These are phyloP conservation scores for Chionodraco myersi DNA, from an alignment of 2,113 vertebrate genomes.

Conservation along the genomic window DNA sequence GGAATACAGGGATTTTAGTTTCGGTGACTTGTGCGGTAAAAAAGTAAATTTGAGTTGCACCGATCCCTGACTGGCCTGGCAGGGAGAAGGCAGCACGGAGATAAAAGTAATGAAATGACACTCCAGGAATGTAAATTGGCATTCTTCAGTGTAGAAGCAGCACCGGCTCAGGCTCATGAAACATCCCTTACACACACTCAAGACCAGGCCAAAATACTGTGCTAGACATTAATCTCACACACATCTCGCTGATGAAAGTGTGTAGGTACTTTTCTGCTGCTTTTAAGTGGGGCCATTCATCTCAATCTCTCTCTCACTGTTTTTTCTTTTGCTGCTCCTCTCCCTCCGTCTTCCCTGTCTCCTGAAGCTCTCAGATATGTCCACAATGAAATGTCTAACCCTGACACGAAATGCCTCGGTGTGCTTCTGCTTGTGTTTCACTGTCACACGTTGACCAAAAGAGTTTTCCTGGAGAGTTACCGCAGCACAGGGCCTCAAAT, in stretches of 20 bases:
- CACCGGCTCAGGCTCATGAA: slow-evolving; percentile 88
- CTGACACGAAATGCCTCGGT: slow-evolving; percentile 58
- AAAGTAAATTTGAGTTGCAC: slow-evolving; percentile 35
- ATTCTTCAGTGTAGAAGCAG: slow-evolving; percentile 87
- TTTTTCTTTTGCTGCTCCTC: slow-evolving; percentile 23
- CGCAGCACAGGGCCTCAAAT: slow-evolving; percentile 10
- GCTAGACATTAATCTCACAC: slow-evolving; percentile 72
- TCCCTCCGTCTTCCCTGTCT: slow-evolving; percentile 24
- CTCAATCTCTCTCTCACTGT: slow-evolving; percentile 29
- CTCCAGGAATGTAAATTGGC: slow-evolving; percentile 96
- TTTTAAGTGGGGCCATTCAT: slow-evolving; percentile 57
- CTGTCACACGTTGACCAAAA: slow-evolving; percentile 23
- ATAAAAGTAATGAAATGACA: slow-evolving; percentile 98
- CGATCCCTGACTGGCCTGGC: slow-evolving; percentile 35
- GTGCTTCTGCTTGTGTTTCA: slow-evolving; percentile 36
- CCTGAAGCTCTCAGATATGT: slow-evolving; percentile 42
- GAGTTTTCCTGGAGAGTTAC: slow-evolving; percentile 17
- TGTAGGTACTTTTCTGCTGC: slow-evolving; percentile 36
- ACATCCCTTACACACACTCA: slow-evolving; percentile 88
- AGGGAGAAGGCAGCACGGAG: slow-evolving; percentile 82
- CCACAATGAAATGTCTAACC: slow-evolving; percentile 49
- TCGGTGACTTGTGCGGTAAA: slow-evolving; percentile 26
- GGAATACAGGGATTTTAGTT: slow-evolving; percentile 16
- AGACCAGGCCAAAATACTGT: slow-evolving; percentile 87
- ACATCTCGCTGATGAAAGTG: slow-evolving; percentile 79